Percentiles rank a stretch among this genome's conserved stretches.
phyloP scores from a whole-genome alignment of 2,888 invertebrate genomes.

The Alviniconcha strummeri region DNA sequence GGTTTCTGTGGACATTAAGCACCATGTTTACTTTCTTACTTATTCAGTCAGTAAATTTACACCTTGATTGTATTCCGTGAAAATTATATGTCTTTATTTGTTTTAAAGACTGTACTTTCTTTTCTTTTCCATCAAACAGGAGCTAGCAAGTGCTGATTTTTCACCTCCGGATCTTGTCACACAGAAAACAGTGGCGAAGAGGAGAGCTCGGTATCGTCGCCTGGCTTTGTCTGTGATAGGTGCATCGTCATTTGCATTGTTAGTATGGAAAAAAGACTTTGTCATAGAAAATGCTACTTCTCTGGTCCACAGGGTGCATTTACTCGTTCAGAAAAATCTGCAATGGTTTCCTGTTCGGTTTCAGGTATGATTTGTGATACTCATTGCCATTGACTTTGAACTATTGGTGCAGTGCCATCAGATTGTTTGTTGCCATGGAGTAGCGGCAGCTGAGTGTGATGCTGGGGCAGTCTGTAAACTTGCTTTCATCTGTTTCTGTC shows the following conservation, averaged over 20 bases:
- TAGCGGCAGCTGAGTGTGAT: too few species aligned
- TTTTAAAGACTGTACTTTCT: not conserved
- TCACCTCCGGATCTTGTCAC: conserved; percentile 27
- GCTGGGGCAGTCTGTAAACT: too few species aligned
- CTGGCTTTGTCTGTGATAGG: not conserved
- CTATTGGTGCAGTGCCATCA: too few species aligned
- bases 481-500: too few species aligned
- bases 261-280: conserved; percentile 42
- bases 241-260: conserved; percentile 1
- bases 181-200: not conserved
- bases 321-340: not conserved
- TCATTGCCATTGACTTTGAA: too few species aligned
- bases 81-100: too few species aligned
- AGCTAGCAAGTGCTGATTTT: not conserved
- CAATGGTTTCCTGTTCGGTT: not conserved
- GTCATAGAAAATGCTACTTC: conserved; percentile 31
- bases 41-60: too few species aligned
- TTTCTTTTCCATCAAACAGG: not conserved
- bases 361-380: not conserved
- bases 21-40: too few species aligned
- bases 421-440: too few species aligned
- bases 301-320: not conserved
- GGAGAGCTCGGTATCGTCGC: not conserved
- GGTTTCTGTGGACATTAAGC: too few species aligned
- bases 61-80: too few species aligned